phyloP scores from a whole-genome alignment of 64 coral and sea anemone genomes.

The Dendrophyllia cribrosa region DNA sequence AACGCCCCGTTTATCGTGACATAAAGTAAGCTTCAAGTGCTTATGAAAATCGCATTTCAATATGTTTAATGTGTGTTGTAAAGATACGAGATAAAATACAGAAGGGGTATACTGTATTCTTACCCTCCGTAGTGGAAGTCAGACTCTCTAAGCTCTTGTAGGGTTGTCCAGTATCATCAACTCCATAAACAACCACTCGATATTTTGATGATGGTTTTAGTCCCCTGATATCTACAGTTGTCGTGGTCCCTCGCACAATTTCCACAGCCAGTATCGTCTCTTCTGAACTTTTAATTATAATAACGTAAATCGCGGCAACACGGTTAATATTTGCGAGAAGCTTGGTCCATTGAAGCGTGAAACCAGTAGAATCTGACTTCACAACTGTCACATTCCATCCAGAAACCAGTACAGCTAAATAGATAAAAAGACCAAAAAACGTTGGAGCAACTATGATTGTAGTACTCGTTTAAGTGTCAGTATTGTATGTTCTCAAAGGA shows the following conservation, averaged over 20 bases:
- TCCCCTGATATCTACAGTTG: background rate
- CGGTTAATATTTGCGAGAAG: background rate
- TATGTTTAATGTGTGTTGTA: too few species aligned
- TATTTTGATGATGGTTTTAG: background rate
- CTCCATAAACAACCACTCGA: background rate
- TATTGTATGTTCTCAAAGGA: too few species aligned
- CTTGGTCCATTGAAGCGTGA: background rate
- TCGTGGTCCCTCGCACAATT: background rate
- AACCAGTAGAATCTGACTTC: background rate
- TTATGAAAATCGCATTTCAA: too few species aligned
- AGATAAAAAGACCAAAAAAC: too few species aligned
- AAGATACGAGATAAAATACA: too few species aligned
- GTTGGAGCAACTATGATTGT: too few species aligned
- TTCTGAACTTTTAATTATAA: background rate
- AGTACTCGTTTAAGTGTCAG: too few species aligned
- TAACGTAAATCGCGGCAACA: background rate
- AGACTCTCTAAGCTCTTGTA: background rate
- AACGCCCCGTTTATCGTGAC: too few species aligned
- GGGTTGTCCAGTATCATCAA: background rate
- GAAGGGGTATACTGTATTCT: background rate
- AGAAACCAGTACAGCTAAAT: background rate
- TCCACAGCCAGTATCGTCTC: background rate
- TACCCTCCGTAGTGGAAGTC: background rate
- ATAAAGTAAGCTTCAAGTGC: too few species aligned
- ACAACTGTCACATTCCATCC: slow-evolving; percentile 2